These are phyloP conservation scores for Drosophila pachea DNA, from an alignment of 1,140 invertebrate species.

Conservation along the genomic window DNA sequence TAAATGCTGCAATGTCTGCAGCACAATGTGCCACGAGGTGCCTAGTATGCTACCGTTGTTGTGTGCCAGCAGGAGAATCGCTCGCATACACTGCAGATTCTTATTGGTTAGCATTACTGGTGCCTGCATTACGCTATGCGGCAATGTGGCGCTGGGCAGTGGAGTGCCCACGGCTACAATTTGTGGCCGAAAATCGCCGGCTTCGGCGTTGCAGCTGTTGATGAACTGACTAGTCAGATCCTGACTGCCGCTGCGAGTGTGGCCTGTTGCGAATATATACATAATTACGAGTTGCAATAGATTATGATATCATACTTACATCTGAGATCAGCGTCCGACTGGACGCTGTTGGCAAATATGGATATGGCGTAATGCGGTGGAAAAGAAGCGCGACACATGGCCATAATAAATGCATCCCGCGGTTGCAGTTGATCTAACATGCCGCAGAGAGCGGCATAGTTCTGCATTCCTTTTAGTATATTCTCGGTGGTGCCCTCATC, in stretches of 20 bases:
- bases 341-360: constrained; percentile 81
- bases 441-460: constrained; percentile 90
- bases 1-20: constrained; percentile 96
- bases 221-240: constrained; percentile 80
- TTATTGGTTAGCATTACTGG: constrained; percentile 99
- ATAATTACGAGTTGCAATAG: neutral
- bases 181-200: constrained; percentile 87
- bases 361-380: constrained; percentile 96
- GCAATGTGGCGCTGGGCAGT: constrained; percentile 89
- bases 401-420: constrained; percentile 94
- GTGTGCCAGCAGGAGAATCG: constrained; percentile 92
- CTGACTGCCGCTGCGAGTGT: constrained; percentile 78
- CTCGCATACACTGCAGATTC: constrained; percentile 97
- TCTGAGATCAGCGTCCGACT: constrained; percentile 73
- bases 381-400: constrained; percentile 95
- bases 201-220: constrained; percentile 81
- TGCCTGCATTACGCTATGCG: constrained; percentile 87
- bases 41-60: constrained; percentile 95
- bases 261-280: constrained; percentile 48
- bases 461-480: constrained; percentile 94
- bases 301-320: constrained; percentile 37
- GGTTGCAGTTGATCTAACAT: constrained; percentile 85
- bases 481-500: constrained; percentile 94
- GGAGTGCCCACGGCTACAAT: constrained; percentile 96
- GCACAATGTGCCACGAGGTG: constrained; percentile 95